Evolutionary conservation across 2,888 invertebrate genomes (phyloP), one percentile per base, ranked within the genome.

Genomic region (Scaptomyza polygonia): DNA sequence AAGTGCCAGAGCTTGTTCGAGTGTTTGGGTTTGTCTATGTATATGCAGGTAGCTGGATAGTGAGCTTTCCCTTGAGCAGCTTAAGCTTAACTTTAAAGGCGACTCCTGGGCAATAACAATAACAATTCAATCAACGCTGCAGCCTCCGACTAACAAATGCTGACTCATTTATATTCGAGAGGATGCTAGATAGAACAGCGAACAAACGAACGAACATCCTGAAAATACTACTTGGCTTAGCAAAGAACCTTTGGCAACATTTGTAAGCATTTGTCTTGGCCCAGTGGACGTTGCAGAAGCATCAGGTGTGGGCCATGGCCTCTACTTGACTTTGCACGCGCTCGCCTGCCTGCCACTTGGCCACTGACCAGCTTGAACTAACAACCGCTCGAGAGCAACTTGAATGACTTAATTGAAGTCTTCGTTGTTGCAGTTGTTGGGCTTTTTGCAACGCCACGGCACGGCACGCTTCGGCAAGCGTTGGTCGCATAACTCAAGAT

Each of bases 131-230:
- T 76, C 76, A 76, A 63, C 72, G 57, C 63, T 58, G 54, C 51
- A 59, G 53, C 48, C n/a, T 48, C 43, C 44, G 21, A 45, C 32
- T 67, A 62, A 84, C 82, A 82, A 82, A 85, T 79, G 82, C 82
- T 85, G 85, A 82, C 77, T 86, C 80, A 77, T 86, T 79, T 76
- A 78, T 86, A 79, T 73, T 66, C 67, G 57, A 78, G 72, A 51
- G 70, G 76, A 52, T 49, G 56, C 56, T 66, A 55, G 58, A 18
- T 53, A 27, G 56, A 54, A 64, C 3, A 36, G 36, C 34, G 34
- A 34, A 34, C 12, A 18, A 53, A 45, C 45, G 57, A 58, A 58
- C 44, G 57, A 27, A 58, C 29, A 56, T 18, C 29, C 58, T 42
- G 53, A 40, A 63, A 65, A 66, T 68, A 68, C 66, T 72, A 72